A percentile compares a stretch with the other conserved stretches of the same genome.
These are phyloP conservation scores for Neopelma chrysocephalum DNA, from an alignment of 2,797 vertebrate genomes.

Conservation along the genomic window DNA sequence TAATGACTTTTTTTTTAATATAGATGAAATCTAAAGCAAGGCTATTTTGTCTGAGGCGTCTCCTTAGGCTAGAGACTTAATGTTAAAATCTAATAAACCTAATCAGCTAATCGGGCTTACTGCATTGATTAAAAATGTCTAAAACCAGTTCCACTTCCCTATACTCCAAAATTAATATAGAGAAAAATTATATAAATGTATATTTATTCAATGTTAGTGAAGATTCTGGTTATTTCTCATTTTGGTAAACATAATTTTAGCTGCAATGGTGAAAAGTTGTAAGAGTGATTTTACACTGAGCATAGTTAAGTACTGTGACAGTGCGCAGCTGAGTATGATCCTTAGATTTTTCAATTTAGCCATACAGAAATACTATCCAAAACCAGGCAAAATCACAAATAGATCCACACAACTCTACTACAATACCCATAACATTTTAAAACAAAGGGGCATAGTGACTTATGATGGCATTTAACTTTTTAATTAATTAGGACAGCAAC, in stretches of 20 bases:
- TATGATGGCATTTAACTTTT: conserved; percentile 34
- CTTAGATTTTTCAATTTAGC: background rate
- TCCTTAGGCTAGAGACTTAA: background rate
- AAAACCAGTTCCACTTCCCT: background rate
- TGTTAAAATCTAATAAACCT: background rate
- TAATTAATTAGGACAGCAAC: conserved; percentile 43
- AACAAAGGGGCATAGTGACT: background rate
- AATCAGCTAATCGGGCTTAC: background rate
- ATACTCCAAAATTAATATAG: background rate
- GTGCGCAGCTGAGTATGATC: background rate
- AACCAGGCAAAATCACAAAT: background rate
- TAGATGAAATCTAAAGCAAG: background rate
- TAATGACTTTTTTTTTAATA: background rate
- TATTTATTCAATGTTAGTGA: background rate
- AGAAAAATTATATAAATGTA: background rate
- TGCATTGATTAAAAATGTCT: background rate
- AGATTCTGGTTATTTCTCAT: background rate
- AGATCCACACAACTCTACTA: background rate
- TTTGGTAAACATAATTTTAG: background rate
- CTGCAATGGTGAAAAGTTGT: background rate
- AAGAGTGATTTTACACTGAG: background rate
- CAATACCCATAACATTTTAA: background rate
- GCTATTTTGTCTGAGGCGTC: background rate
- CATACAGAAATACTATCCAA: background rate
- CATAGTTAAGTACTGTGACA: background rate